Base-by-base conservation (phyloP, 1,140 invertebrate genomes). In the Bombyx mandarina region DNA sequence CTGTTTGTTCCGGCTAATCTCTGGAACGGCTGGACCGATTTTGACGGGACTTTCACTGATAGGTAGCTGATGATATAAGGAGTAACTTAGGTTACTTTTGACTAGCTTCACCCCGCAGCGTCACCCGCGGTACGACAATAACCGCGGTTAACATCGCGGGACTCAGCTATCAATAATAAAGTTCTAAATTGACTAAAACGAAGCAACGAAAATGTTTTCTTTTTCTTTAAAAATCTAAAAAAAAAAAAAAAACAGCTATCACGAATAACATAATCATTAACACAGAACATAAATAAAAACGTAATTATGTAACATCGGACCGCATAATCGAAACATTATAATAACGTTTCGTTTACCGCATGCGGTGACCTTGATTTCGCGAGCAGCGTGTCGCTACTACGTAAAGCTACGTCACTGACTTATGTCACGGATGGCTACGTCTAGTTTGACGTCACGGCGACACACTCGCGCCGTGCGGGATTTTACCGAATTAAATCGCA, bases 251-350 rank as follows among this genome's bases (percentile, higher is more conserved):
- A 18, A 51, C 0, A 52, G 42, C n/a, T 8, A 1, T 35, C 26
- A 35, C 4, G 26, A 35, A 35, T 57, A 57, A 61, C 48, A n/a
- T 58, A 57, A 56, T 1, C 8, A 60, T 9, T 45, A 56, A 43
- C 44, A 12, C 8, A 52, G 45, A 45, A 18, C 61, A 66, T 59
- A 66, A 61, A 61, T 62, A 66, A 54, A 62, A 57, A 60, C 59
- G 56, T 66, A 65, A 63, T 66, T 63, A 59, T 60, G 48, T 62
- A 68, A 66, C 49, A 53, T 26, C 5, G 6, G 54, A 57, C 67
- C 61, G 63, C 63, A 69, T 75, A 69, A 70, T 76, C 60, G 45
- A 65, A 71, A 62, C 69, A 71, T 73, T 69, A 68, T 65, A 67
- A 67, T 67, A 72, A 71, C 62, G 63, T 68, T 73, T 66, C 69